Evolutionary conservation across 2,797 vertebrate genomes (phyloP).

Genomic region (Microtus agrestis): DNA sequence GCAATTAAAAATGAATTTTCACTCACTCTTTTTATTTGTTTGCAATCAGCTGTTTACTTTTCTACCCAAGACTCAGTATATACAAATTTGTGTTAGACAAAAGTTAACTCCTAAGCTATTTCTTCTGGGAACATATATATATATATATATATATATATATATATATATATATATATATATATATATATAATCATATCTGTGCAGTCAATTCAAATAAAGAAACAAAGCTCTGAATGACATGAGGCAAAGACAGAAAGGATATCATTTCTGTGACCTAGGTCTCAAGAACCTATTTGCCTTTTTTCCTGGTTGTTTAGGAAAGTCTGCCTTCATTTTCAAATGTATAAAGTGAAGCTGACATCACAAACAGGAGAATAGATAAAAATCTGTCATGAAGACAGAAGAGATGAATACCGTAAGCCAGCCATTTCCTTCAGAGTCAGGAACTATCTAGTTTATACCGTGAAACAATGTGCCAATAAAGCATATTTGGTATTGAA

Average conservation of each 20-base stretch:
- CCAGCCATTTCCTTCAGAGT: conserved; percentile 65
- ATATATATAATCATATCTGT: conserved; percentile 20
- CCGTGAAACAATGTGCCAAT: conserved; percentile 33
- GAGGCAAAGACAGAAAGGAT: conserved; percentile 58
- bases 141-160: conserved; percentile 48
- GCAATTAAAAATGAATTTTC: conserved; percentile 47
- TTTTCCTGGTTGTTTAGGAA: conserved; percentile 70
- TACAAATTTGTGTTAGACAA: not conserved
- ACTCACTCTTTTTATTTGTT: not conserved
- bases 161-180: too few species aligned
- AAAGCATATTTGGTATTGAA: conserved; percentile 61
- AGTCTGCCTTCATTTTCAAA: conserved; percentile 73
- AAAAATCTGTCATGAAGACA: conserved; percentile 66
- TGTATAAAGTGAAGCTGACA: conserved; percentile 77
- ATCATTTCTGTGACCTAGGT: conserved; percentile 71
- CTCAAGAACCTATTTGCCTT: conserved; percentile 48
- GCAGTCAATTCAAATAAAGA: conserved; percentile 44
- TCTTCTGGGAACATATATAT: not conserved
- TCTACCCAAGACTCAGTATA: not conserved
- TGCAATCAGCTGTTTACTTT: conserved; percentile 29
- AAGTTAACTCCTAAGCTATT: not conserved
- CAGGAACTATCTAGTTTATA: conserved; percentile 66
- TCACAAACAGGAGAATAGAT: conserved; percentile 74
- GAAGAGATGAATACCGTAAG: conserved; percentile 70
- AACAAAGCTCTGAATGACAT: conserved; percentile 40